phyloP scores from a whole-genome alignment of 2,888 invertebrate genomes.

The Tipula confusa region DNA sequence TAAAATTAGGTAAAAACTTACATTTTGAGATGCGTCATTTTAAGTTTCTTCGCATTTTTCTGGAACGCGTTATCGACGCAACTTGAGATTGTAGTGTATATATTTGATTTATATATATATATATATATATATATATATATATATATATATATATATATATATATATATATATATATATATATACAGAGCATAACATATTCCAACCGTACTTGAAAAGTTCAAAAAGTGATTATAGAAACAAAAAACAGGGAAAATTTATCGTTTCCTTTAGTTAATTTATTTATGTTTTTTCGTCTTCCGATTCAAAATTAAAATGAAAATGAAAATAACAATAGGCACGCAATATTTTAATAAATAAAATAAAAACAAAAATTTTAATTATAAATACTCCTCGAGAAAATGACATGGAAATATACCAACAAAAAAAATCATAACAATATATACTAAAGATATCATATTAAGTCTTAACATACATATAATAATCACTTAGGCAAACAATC shows the following conservation, averaged over 20 bases:
- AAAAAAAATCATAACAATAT: background rate
- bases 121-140: too few relatives aligned
- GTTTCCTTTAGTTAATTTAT: constrained; percentile 12
- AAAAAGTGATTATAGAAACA: background rate
- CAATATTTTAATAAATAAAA: constrained; percentile 21
- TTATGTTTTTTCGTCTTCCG: constrained; percentile 9
- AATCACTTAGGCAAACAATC: constrained; percentile 12
- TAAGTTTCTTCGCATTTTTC: too few relatives aligned
- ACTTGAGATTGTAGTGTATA: too few relatives aligned
- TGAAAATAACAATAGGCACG: background rate
- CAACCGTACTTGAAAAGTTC: constrained; percentile 8
- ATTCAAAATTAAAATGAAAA: background rate
- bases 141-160: too few relatives aligned
- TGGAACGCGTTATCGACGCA: too few relatives aligned
- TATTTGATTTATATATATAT: too few relatives aligned
- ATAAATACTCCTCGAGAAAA: background rate
- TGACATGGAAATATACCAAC: background rate
- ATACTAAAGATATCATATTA: background rate
- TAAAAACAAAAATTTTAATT: background rate
- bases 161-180: background rate
- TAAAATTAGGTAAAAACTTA: too few relatives aligned
- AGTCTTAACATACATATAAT: background rate
- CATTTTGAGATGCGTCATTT: background rate
- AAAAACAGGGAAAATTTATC: background rate
- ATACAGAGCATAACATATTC: background rate